These are phyloP conservation scores for Chelonoidis abingdonii DNA, from an alignment of 2,113 vertebrate species.

Conservation along the genomic window DNA sequence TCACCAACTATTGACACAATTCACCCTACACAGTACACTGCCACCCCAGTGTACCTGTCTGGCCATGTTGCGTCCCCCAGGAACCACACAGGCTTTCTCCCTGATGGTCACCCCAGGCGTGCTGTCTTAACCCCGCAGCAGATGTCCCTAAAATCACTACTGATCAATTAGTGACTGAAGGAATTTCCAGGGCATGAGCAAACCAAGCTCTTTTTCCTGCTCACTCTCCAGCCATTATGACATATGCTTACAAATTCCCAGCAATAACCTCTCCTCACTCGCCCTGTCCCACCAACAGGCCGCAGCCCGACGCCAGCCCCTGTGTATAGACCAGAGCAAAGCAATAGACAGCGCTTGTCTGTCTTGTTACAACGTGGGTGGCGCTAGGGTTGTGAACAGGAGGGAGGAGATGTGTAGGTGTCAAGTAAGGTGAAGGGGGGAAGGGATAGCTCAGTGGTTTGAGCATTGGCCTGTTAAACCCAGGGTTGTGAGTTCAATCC, in stretches of 20 bases:
- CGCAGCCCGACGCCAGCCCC: no score
- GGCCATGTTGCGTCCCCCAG: no score
- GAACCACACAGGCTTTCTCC: neutral
- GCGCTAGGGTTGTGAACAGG: neutral
- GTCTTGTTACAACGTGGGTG: neutral
- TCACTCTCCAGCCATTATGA: no score
- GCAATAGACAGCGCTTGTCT: neutral
- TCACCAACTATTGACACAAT: no score
- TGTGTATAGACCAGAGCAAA: accelerated
- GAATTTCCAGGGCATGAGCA: neutral
- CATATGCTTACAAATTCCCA: no score
- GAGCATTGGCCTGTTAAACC: no score
- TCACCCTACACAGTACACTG: no score
- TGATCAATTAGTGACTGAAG: neutral
- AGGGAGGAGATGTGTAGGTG: neutral
- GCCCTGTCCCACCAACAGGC: no score
- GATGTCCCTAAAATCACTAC: neutral
- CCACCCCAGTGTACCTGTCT: no score
- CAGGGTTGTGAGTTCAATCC: no score
- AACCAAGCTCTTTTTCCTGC: neutral
- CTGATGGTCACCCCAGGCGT: neutral
- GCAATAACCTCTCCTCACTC: no score
- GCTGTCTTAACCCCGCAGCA: neutral
- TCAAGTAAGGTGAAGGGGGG: neutral
- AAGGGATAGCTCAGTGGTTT: no score